Conservation (phyloP, 2,888 invertebrate species). For the Steinernema carpocapsae region DNA sequence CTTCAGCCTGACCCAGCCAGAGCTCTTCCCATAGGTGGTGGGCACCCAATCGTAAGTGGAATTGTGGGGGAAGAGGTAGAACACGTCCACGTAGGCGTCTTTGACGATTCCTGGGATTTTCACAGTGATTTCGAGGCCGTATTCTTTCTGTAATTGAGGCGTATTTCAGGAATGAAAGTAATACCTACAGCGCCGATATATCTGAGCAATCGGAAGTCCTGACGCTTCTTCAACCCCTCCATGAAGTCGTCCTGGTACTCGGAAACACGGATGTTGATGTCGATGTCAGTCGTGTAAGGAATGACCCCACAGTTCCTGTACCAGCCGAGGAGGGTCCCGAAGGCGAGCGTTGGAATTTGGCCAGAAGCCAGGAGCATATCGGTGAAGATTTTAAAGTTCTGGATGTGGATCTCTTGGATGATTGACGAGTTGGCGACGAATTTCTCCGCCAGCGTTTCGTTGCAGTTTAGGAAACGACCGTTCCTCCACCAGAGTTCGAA, state of each 20-base stretch:
- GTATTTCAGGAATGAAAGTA: too few species aligned
- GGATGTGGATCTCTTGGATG: background rate
- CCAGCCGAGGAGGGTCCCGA: slow-evolving; percentile 26
- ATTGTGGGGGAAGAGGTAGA: slow-evolving; percentile 6
- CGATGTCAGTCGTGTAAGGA: slow-evolving; percentile 23
- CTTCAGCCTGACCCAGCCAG: too few species aligned
- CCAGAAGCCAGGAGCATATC: background rate
- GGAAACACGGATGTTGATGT: background rate
- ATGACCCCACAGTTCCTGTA: slow-evolving; percentile 28
- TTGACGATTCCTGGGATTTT: slow-evolving; percentile 8
- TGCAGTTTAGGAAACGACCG: slow-evolving; percentile 17
- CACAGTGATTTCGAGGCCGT: slow-evolving; percentile 22
- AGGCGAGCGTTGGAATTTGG: slow-evolving; percentile 4
- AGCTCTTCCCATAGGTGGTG: too few species aligned
- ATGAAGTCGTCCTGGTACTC: slow-evolving; percentile 18
- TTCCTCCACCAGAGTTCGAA: slow-evolving; percentile 26
- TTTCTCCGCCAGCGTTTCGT: slow-evolving; percentile 24
- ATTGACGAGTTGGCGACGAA: slow-evolving; percentile 24
- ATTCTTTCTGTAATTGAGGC: too few species aligned
- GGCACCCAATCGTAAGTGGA: slow-evolving; percentile 24
- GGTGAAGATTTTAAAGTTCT: slow-evolving; percentile 12
- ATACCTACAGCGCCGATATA: too few species aligned
- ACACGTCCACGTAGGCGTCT: slow-evolving; percentile 20
- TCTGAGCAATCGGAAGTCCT: background rate
- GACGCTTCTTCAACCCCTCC: background rate